Evolutionary conservation across 2,797 vertebrate species (phyloP).

Genomic region (Erpetoichthys calabaricus): DNA sequence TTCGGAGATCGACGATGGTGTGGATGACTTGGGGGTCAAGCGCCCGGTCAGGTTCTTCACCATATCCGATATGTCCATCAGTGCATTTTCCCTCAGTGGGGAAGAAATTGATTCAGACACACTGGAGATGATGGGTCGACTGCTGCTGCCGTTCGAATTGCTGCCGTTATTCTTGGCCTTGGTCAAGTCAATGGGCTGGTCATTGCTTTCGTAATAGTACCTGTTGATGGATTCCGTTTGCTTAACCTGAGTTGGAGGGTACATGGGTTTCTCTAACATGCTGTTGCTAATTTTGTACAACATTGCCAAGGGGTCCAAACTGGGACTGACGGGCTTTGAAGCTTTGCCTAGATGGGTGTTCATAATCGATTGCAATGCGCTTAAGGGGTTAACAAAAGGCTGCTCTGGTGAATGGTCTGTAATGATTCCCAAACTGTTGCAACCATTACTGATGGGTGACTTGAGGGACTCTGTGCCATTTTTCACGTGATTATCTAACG

Average conservation of each 20-base stretch:
- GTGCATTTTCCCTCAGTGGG: constrained; percentile 78
- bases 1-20: constrained; percentile 83
- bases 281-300: constrained; percentile 94
- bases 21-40: constrained; percentile 91
- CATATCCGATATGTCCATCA: constrained; percentile 98
- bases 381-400: constrained; percentile 84
- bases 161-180: constrained; percentile 67
- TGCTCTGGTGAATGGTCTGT: constrained; percentile 90
- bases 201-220: constrained; percentile 75
- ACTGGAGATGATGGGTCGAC: constrained; percentile 46
- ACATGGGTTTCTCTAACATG: constrained; percentile 85
- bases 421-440: constrained; percentile 85
- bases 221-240: constrained; percentile 66
- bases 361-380: constrained; percentile 95
- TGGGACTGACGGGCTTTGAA: constrained; percentile 71
- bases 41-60: constrained; percentile 94
- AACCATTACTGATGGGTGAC: constrained; percentile 78
- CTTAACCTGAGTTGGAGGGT: constrained; percentile 58
- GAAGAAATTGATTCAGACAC: constrained; percentile 63
- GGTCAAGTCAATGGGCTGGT: constrained; percentile 95
- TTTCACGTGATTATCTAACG: constrained; percentile 58
- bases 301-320: constrained; percentile 86
- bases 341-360: constrained; percentile 92
- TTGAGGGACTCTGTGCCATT: constrained; percentile 70
- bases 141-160: constrained; percentile 27